Evolutionary conservation across 2,797 vertebrate genomes (phyloP).

Genomic region (Centropyge bicolor): DNA sequence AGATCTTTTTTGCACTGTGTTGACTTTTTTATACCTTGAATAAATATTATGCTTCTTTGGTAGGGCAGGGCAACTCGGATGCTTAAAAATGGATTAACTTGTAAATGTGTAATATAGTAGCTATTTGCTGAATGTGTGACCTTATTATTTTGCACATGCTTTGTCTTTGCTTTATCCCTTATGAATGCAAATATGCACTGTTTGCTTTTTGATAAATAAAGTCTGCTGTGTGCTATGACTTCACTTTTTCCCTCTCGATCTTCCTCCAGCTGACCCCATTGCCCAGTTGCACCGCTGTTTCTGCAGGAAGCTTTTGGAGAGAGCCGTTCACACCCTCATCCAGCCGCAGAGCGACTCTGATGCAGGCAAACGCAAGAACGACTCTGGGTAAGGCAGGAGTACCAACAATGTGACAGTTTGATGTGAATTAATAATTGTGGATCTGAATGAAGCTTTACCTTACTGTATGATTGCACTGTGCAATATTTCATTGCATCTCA

Average conservation of each 20-base stretch:
- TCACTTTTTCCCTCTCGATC: background rate
- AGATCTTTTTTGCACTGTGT: background rate
- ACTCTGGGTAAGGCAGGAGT: slow-evolving; percentile 84
- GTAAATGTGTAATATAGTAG: background rate
- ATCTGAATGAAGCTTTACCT: background rate
- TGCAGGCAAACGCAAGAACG: slow-evolving; percentile 77
- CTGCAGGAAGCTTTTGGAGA: slow-evolving; percentile 94
- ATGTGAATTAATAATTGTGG: background rate
- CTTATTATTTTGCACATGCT: background rate
- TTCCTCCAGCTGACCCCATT: slow-evolving; percentile 90
- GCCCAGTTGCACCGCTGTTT: slow-evolving; percentile 96
- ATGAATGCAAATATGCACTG: background rate
- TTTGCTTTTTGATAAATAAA: background rate
- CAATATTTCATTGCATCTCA: too few species aligned
- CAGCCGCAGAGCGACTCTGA: slow-evolving; percentile 88
- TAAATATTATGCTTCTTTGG: background rate
- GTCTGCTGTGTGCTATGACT: background rate
- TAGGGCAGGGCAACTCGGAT: background rate
- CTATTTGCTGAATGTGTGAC: background rate
- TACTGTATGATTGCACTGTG: too few species aligned
- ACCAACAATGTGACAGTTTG: background rate
- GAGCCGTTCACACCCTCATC: slow-evolving; percentile 93
- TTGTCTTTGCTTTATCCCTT: background rate
- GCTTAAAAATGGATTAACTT: background rate
- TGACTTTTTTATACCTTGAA: background rate